These are phyloP conservation scores for Styela clava DNA, from an alignment of 23 tunicate genomes.

Conservation along the genomic window DNA sequence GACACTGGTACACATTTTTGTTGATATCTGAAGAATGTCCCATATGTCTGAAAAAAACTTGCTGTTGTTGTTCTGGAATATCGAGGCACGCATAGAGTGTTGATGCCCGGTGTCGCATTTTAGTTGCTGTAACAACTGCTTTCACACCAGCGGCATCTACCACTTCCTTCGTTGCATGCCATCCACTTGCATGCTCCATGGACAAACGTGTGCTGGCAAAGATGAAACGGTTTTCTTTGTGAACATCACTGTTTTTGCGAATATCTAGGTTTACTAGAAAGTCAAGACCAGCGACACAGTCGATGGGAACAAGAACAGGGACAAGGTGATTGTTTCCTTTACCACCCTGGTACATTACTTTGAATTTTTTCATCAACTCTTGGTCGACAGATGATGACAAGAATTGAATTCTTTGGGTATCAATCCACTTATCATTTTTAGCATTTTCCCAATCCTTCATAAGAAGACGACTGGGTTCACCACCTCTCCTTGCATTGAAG, in stretches of 20 bases:
- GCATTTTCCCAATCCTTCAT: neutral
- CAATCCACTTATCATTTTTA: constrained; percentile 1
- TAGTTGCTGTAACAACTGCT: neutral
- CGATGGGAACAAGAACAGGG: neutral
- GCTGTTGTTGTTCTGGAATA: neutral
- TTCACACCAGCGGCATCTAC: neutral
- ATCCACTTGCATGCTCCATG: neutral
- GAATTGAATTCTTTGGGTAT: neutral
- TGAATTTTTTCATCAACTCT: too few species aligned
- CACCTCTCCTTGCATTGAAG: constrained; percentile 1
- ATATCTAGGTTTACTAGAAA: neutral
- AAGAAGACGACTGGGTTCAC: constrained; percentile 1
- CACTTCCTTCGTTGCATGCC: neutral
- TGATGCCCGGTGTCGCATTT: neutral
- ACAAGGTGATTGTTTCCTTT: neutral
- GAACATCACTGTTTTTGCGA: neutral
- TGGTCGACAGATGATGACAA: too few species aligned
- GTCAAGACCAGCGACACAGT: neutral
- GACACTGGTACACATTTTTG: too few species aligned
- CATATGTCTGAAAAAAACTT: too few species aligned
- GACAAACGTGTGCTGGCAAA: neutral
- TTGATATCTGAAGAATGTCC: too few species aligned
- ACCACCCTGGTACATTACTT: neutral
- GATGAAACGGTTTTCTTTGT: too few species aligned
- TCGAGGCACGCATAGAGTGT: neutral